These are phyloP conservation scores for Silurus meridionalis DNA, from an alignment of 2,113 vertebrate species.

Conservation along the genomic window DNA sequence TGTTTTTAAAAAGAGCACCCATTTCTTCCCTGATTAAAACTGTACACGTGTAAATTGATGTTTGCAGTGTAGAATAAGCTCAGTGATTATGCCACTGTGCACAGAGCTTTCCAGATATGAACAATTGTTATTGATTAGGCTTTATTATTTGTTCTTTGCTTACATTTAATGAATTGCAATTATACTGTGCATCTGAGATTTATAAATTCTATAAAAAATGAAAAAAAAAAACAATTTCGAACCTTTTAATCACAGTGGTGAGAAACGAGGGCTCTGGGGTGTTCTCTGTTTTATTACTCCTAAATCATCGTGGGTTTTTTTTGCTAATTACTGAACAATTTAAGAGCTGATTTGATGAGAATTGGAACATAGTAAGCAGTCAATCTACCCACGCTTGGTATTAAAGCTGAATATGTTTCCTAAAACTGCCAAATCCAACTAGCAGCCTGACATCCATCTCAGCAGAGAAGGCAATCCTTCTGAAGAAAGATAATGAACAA, in stretches of 20 bases:
- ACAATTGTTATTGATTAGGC: neutral
- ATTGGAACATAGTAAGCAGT: neutral
- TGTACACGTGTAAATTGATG: no score
- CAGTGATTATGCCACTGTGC: neutral
- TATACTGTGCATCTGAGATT: neutral
- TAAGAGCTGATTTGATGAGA: neutral
- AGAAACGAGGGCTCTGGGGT: neutral
- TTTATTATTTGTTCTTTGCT: neutral
- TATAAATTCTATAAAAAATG: neutral
- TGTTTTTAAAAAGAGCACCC: no score
- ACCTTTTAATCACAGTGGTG: neutral
- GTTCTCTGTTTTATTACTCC: neutral
- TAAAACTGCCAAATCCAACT: neutral
- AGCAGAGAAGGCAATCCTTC: neutral
- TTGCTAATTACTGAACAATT: no score
- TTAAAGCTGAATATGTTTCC: neutral
- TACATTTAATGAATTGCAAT: neutral
- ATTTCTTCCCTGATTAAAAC: no score
- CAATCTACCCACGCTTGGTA: no score
- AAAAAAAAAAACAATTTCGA: neutral
- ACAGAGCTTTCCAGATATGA: neutral
- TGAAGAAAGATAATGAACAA: conserved; percentile 15
- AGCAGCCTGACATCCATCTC: neutral
- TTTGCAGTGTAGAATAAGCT: neutral
- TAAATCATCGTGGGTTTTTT: neutral